Base-by-base conservation (phyloP, 64 coral and sea anemone genomes). In the Actinia equina region DNA sequence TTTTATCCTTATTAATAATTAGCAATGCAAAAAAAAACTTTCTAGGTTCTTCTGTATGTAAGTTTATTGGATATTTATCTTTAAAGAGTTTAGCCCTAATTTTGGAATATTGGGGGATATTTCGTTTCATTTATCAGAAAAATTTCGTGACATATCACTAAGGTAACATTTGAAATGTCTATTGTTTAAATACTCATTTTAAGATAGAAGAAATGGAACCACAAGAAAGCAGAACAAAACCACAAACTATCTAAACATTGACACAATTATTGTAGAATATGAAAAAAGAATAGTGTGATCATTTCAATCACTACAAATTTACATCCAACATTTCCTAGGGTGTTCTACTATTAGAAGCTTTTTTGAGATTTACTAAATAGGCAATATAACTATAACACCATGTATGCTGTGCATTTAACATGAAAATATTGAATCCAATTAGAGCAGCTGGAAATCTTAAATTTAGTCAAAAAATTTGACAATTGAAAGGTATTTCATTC, bases 211-310 rank as follows among this genome's bases (percentile, higher is more conserved):
- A 74, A 74, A 27, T 8, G 25, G 41, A 41, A 74, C 69, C n/a
- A 41, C 69, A 74, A 74, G 13, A 74, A 74, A 74, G 26, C 69
- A 42, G 26, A 74, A 3, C 20, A 74, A 11, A 41, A 74, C 69
- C 69, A 74, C 69, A 74, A 74, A 74, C 69, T 74, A 74, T 74
- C 26, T 41, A 74, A 74, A 74, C 69, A 74, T 74, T 74, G 37
- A 41, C 69, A 74, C n/a, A 74, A n/a, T n/a, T n/a, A n/a, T 74
- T 30, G 15, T 5, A 41, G 25, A n/a, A 74, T 41, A 42, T 30
- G 69, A 74, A 41, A 74, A 37, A 12, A 74, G 10, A 30, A 74
- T 15, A 74, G 11, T 30, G 23, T 41, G 62, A 65, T 65, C 5
- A 23, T 65, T 23, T n/a, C 5, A 65, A 63, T 20, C 15, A 14